phyloP scores from a whole-genome alignment of 2,888 invertebrate genomes.

The Autographa pulchrina region DNA sequence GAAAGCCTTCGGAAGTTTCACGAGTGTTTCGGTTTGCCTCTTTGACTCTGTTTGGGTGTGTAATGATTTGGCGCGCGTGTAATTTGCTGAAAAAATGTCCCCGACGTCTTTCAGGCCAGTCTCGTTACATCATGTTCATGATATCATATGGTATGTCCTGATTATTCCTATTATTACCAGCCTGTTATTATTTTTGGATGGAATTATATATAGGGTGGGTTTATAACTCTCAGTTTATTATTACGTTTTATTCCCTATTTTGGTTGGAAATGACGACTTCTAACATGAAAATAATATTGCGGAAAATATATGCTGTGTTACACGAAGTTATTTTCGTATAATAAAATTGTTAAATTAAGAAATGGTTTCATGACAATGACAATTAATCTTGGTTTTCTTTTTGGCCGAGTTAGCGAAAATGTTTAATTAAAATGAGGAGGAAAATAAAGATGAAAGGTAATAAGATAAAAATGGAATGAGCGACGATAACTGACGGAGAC shows the following conservation, averaged over 20 bases:
- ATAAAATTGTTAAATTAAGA: not conserved
- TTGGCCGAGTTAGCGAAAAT: slow-evolving; percentile 8
- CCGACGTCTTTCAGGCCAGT: slow-evolving; percentile 68
- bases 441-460: slow-evolving; percentile 10
- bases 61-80: slow-evolving; percentile 87
- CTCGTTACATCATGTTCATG: slow-evolving; percentile 72
- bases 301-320: not conserved
- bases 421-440: slow-evolving; percentile 10
- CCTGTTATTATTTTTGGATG: slow-evolving; percentile 55
- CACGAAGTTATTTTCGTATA: not conserved
- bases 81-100: slow-evolving; percentile 87
- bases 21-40: slow-evolving; percentile 88
- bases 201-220: slow-evolving; percentile 48
- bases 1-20: slow-evolving; percentile 85
- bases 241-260: slow-evolving; percentile 38
- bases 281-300: slow-evolving; percentile 1
- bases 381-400: slow-evolving; percentile 10
- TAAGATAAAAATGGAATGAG: slow-evolving; percentile 8
- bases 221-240: slow-evolving; percentile 43
- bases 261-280: slow-evolving; percentile 21
- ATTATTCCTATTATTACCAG: slow-evolving; percentile 75
- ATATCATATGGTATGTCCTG: slow-evolving; percentile 63
- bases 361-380: slow-evolving; percentile 9
- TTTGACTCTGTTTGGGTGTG: slow-evolving; percentile 88
- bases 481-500: slow-evolving; percentile 1